Evolutionary conservation across 2,888 invertebrate genomes (phyloP), one percentile per base, ranked within the genome.

Genomic region (Mechanitis messenoides): DNA sequence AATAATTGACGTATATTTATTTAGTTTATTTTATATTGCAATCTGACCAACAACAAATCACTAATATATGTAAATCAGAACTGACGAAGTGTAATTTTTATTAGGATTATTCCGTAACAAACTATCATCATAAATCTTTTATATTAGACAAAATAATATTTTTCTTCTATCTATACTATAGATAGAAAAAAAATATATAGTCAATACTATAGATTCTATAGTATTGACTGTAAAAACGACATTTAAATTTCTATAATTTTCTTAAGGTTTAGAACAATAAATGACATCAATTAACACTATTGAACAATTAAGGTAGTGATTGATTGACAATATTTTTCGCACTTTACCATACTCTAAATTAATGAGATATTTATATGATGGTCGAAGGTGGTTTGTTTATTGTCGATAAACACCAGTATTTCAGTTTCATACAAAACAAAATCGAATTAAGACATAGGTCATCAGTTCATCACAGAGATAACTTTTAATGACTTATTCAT

Each of bases 401-500:
- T 50, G 7, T 50, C 31, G 28, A 12, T 53, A 38, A 12, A 35
- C 20, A 53, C 38, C 7, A 6, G 1, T 11, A 28, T 59, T 11
- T 20, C 11, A 20, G 20, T 35, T 45, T 56, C 12, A 6, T 11
- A 31, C 56, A 6, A 58, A 53, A 53, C 53, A 53, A 33, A 47
- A 42, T 73, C 75, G 74, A 67, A 66, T 76, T 75, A 74, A 78
- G 79, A 78, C 82, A 74, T 73, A 77, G 83, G 81, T 80, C 83
- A 75, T 60, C 73, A 71, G 83, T 76, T 77, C 81, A 81, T 73
- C 74, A 71, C 65, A 65, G 70, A 74, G 76, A 77, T 79, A 75
- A 76, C 74, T 80, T 81, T 76, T 79, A 83, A 83, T 83, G 82
- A 82, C 81, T 83, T 81, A 82, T 82, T 83, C 83, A 83, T 79